These are phyloP conservation scores for Drosophila sp. DNA, from an alignment of 1,140 invertebrate genomes.

Conservation along the genomic window DNA sequence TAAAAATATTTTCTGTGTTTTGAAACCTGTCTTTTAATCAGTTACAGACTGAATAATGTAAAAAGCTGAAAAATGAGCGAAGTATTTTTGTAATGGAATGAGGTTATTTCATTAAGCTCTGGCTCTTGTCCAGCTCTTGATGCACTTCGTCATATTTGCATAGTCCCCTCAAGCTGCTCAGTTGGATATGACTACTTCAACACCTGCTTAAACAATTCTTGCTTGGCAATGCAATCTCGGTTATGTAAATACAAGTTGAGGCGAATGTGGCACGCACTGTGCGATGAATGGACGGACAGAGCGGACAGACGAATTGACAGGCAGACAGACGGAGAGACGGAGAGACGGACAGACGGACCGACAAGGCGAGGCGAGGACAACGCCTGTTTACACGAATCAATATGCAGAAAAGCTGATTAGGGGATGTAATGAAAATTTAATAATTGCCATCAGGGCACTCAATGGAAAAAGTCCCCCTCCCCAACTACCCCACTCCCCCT, in stretches of 20 bases:
- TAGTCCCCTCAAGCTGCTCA: slow-evolving; percentile 15
- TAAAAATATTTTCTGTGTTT: too few species aligned
- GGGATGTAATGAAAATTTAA: slow-evolving; percentile 84
- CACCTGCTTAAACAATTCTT: slow-evolving; percentile 61
- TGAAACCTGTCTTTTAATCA: too few species aligned
- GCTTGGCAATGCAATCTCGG: slow-evolving; percentile 13
- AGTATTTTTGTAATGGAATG: too few species aligned
- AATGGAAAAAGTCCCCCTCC: slow-evolving; percentile 33
- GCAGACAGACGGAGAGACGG: background rate
- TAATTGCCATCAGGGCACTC: slow-evolving; percentile 74
- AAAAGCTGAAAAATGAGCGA: too few species aligned
- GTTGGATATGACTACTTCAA: slow-evolving; percentile 44
- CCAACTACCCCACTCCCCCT: slow-evolving; percentile 9
- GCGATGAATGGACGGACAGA: background rate
- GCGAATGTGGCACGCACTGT: slow-evolving; percentile 1
- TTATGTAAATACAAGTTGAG: slow-evolving; percentile 30
- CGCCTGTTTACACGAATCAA: slow-evolving; percentile 68
- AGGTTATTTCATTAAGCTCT: too few species aligned
- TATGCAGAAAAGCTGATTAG: slow-evolving; percentile 80
- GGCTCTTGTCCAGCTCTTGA: slow-evolving; percentile 12
- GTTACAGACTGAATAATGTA: too few species aligned
- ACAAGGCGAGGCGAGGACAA: background rate
- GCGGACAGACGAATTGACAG: background rate
- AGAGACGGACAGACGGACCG: background rate
- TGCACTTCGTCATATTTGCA: slow-evolving; percentile 7